Base-by-base conservation (phyloP, 1,140 invertebrate species). In the Platyura marginata region DNA sequence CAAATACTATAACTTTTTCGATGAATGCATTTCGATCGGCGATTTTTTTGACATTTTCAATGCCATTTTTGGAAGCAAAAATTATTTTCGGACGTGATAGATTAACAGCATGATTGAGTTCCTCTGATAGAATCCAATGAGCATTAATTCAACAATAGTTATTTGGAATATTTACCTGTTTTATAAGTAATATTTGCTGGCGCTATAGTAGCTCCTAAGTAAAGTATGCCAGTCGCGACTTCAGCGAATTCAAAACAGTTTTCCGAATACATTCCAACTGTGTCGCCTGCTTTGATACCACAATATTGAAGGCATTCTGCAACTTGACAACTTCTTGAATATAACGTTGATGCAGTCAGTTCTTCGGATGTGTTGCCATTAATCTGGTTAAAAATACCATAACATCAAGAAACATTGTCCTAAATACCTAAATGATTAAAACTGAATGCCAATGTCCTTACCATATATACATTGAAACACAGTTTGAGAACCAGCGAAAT, bases 71-170 rank as follows among this genome's bases (percentile, higher is more conserved):
- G 2, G 77, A 79, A 39, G 70, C 72, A 48, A 81, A 76, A 46
- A 81, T 66, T 10, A 77, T 61, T 54, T 71, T 74, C 38, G 79
- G 79, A 51, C 76, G 73, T 16, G 70, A 72, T 29, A 81, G 66
- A 34, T 66, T 69, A 2, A 80, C 55, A 4, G 72, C 62, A 54
- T 81, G 76, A 32, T 55, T 57, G 16, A 79, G 59, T 62, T 81
- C 79, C 46, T 64, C 75, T 78, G 52, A n/a, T n/a, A n/a, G n/a
- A n/a, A n/a, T n/a, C n/a, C n/a, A n/a, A n/a, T n/a, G n/a, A n/a
- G n/a, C n/a, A n/a, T n/a, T n/a, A n/a, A n/a, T 13, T 29, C 25
- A 13, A 29, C 6, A 29, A 29, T 29, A 29, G 25, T 8, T 8
- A 8, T 8, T 29, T 8, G 13, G 6, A 13, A 9, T 37, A 23